These are phyloP conservation scores for Lithophane socia DNA, from an alignment of 2,888 invertebrate genomes.

Conservation along the genomic window DNA sequence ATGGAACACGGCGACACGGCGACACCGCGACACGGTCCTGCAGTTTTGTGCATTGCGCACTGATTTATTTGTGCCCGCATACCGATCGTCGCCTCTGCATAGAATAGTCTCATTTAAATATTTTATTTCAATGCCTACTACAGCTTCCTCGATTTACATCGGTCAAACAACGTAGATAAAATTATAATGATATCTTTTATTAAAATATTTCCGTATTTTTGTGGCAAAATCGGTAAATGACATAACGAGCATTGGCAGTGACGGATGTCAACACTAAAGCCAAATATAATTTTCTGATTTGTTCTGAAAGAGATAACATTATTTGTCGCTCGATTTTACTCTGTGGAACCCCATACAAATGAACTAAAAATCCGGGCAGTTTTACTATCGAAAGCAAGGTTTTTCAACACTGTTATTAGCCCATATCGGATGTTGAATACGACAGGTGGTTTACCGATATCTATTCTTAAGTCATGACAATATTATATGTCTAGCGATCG, in stretches of 20 bases:
- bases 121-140: slow-evolving; percentile 64
- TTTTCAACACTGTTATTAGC: slow-evolving; percentile 19
- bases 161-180: slow-evolving; percentile 41
- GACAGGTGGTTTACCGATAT: slow-evolving; percentile 52
- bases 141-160: slow-evolving; percentile 45
- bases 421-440: slow-evolving; percentile 30
- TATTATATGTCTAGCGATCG: slow-evolving; percentile 10
- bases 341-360: slow-evolving; percentile 27
- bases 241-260: slow-evolving; percentile 35
- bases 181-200: slow-evolving; percentile 46
- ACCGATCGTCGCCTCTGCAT: slow-evolving; percentile 63
- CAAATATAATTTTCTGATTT: slow-evolving; percentile 27
- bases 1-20: slow-evolving; percentile 64
- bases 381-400: slow-evolving; percentile 36
- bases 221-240: slow-evolving; percentile 36
- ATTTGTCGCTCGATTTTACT: background rate
- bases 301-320: background rate
- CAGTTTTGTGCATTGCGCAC: slow-evolving; percentile 81
- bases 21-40: slow-evolving; percentile 71
- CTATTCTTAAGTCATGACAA: slow-evolving; percentile 39
- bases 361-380: slow-evolving; percentile 5
- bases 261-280: slow-evolving; percentile 38
- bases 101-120: slow-evolving; percentile 70
- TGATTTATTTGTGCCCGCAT: slow-evolving; percentile 84
- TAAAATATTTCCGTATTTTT: slow-evolving; percentile 34